These are phyloP conservation scores for Columba livia DNA, from an alignment of 2,113 vertebrate genomes.

Conservation along the genomic window DNA sequence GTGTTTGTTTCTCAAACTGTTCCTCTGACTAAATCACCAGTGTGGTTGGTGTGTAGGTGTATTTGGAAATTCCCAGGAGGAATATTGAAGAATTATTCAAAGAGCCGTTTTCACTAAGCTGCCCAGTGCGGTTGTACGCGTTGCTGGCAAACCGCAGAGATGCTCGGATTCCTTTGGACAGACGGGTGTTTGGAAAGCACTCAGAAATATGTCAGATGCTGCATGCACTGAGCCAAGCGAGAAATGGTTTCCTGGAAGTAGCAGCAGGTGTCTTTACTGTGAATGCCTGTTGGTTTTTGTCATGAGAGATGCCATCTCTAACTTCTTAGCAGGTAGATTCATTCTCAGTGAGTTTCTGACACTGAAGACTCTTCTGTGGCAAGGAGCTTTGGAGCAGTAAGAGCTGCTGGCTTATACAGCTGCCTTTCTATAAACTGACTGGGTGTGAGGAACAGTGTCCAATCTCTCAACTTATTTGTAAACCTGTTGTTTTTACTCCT, in stretches of 20 bases:
- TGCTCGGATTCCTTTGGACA: not conserved
- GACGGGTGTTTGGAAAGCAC: not conserved
- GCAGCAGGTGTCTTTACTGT: not conserved
- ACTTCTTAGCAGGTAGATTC: not conserved
- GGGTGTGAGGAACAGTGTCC: not conserved
- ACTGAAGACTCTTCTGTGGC: not conserved
- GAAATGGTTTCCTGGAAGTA: not conserved
- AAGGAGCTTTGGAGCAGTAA: not conserved
- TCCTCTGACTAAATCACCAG: not conserved
- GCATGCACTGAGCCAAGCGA: not conserved
- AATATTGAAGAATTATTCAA: conserved; percentile 13
- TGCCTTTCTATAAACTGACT: not conserved
- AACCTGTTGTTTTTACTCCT: not conserved
- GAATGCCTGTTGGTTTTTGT: not conserved
- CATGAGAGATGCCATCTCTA: not conserved
- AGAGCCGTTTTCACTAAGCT: not conserved
- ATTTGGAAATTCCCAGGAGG: conserved; percentile 13
- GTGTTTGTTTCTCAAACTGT: conserved; percentile 22
- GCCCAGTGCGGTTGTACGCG: not conserved
- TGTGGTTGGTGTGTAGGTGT: not conserved
- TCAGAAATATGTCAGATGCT: not conserved
- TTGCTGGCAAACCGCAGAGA: not conserved
- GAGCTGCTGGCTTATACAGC: not conserved
- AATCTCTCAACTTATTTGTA: not conserved
- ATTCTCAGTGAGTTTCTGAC: not conserved